Conservation (phyloP, 2,113 vertebrate genomes). For the Brachyhypopomus occidentalis region DNA sequence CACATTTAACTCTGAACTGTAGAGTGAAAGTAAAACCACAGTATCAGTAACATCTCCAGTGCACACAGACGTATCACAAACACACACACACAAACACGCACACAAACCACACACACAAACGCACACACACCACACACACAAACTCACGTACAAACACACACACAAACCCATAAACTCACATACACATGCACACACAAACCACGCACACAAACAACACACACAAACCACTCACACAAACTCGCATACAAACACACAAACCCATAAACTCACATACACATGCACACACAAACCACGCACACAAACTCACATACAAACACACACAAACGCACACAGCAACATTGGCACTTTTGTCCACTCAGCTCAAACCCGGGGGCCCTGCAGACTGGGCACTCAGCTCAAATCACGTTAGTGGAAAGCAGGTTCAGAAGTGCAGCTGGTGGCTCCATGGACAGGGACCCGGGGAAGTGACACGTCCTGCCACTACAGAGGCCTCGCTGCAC, state of each 20-base stretch:
- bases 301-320: conserved; percentile 7
- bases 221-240: neutral
- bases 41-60: conserved; percentile 31
- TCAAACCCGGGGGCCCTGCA: conserved; percentile 22
- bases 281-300: conserved; percentile 15
- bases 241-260: too few relatives aligned
- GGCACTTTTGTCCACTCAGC: too few relatives aligned
- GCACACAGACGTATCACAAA: too few relatives aligned
- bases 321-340: conserved; percentile 32
- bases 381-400: conserved; percentile 56
- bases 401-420: conserved; percentile 73
- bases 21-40: neutral
- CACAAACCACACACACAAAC: neutral
- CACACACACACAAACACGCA: too few relatives aligned
- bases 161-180: conserved; percentile 11
- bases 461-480: conserved; percentile 92
- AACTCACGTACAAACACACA: conserved; percentile 4
- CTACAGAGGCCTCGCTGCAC: conserved; percentile 77
- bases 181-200: too few relatives aligned
- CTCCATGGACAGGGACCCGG: conserved; percentile 77
- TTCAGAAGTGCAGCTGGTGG: conserved; percentile 80
- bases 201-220: too few relatives aligned
- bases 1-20: neutral
- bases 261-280: neutral
- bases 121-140: conserved; percentile 20